Evolutionary conservation across 2,888 invertebrate genomes (phyloP).

Genomic region (Hirtodrosophila duncani): DNA sequence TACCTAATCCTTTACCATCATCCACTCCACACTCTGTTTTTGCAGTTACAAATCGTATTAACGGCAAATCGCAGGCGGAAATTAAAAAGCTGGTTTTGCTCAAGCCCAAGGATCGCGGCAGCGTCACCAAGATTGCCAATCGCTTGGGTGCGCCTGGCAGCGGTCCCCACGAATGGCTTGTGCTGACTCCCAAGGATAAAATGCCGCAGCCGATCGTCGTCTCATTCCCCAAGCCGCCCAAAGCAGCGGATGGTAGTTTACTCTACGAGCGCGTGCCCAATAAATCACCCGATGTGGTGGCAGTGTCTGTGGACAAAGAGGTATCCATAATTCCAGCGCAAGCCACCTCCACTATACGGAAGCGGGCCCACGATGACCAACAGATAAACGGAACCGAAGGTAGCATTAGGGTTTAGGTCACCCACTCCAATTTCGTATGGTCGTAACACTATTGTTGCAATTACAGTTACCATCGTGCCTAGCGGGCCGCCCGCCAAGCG

Average conservation of each 20-base stretch:
- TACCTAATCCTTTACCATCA: neutral
- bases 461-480: slow-evolving; percentile 73
- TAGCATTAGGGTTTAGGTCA: slow-evolving; percentile 23
- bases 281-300: slow-evolving; percentile 79
- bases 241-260: slow-evolving; percentile 92
- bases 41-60: slow-evolving; percentile 81
- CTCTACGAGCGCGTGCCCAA: slow-evolving; percentile 92
- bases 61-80: slow-evolving; percentile 80
- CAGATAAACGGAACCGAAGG: slow-evolving; percentile 79
- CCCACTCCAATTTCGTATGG: neutral
- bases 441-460: neutral
- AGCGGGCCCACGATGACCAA: slow-evolving; percentile 90
- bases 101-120: slow-evolving; percentile 81
- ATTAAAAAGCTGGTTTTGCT: slow-evolving; percentile 81
- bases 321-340: slow-evolving; percentile 81
- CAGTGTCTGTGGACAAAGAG: slow-evolving; percentile 82
- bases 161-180: slow-evolving; percentile 80
- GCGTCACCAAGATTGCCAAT: slow-evolving; percentile 86
- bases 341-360: slow-evolving; percentile 83
- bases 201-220: slow-evolving; percentile 89
- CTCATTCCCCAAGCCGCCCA: slow-evolving; percentile 94
- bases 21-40: neutral
- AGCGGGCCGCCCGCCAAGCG: slow-evolving; percentile 87
- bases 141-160: slow-evolving; percentile 83
- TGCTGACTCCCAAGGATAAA: slow-evolving; percentile 79